Evolutionary conservation across 2,797 vertebrate species (phyloP).

Genomic region (Pitangus sulphuratus): DNA sequence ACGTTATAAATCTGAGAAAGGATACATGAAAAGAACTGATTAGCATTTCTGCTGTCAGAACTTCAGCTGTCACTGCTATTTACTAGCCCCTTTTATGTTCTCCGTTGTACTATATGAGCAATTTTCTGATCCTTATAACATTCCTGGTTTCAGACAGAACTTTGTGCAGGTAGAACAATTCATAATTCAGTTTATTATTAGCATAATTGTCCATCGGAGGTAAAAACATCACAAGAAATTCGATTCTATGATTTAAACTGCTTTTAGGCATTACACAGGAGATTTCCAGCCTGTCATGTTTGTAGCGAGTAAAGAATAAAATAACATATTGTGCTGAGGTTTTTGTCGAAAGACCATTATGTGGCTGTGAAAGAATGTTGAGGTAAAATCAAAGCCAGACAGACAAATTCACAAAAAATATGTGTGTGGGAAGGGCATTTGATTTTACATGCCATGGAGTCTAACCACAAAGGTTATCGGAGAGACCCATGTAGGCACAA

Average conservation of each 20-base stretch:
- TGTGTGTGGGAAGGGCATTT: slow-evolving; percentile 4
- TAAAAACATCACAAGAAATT: not conserved
- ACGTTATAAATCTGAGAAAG: not conserved
- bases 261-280: not conserved
- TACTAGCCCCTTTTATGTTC: slow-evolving; percentile 21
- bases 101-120: not conserved
- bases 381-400: slow-evolving; percentile 48
- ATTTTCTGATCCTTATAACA: not conserved
- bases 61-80: not conserved
- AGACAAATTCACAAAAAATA: not conserved
- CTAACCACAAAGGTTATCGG: not conserved
- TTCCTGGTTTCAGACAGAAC: slow-evolving; percentile 5
- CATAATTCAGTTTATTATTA: slow-evolving; percentile 2
- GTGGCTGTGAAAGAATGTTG: slow-evolving; percentile 25
- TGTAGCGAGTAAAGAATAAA: not conserved
- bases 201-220: not conserved
- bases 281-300: not conserved
- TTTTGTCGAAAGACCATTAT: slow-evolving; percentile 6
- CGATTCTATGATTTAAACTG: slow-evolving; percentile 3
- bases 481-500: rapidly evolving
- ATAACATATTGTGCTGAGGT: not conserved
- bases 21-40: not conserved
- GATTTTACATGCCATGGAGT: not conserved
- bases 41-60: not conserved
- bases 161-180: not conserved